Conservation (phyloP, 2,113 vertebrate genomes). For the Hemiscyllium ocellatum region DNA sequence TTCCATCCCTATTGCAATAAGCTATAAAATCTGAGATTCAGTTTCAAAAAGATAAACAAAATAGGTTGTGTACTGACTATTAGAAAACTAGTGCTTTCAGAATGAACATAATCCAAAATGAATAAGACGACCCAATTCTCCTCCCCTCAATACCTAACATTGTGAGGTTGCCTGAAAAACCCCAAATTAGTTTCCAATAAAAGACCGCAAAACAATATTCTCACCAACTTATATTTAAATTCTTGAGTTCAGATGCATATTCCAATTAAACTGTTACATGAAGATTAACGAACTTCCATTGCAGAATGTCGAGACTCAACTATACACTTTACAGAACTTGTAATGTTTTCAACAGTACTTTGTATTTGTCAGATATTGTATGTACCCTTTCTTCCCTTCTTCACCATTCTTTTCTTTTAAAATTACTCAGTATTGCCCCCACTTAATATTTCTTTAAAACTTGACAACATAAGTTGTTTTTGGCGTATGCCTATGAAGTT, state of each 20-base stretch:
- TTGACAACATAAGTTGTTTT: neutral
- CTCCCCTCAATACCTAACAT: neutral
- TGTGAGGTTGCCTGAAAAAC: neutral
- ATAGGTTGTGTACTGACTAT: neutral
- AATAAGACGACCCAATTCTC: neutral
- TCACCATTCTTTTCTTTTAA: neutral
- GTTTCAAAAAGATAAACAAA: neutral
- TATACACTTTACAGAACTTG: neutral
- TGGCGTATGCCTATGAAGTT: neutral
- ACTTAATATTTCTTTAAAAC: neutral
- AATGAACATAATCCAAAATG: neutral
- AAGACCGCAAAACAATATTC: neutral
- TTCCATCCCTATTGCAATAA: neutral
- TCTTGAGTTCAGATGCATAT: neutral
- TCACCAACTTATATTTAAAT: neutral
- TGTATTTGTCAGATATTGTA: no score
- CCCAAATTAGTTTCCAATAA: neutral
- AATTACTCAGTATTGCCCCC: neutral
- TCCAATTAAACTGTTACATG: neutral
- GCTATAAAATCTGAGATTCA: neutral
- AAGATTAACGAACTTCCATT: neutral
- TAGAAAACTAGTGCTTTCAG: neutral
- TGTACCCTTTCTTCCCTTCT: neutral
- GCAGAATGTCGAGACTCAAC: neutral
- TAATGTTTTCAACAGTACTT: neutral